Conservation (phyloP, 2,113 vertebrate genomes). For the Phyllostomus hastatus region DNA sequence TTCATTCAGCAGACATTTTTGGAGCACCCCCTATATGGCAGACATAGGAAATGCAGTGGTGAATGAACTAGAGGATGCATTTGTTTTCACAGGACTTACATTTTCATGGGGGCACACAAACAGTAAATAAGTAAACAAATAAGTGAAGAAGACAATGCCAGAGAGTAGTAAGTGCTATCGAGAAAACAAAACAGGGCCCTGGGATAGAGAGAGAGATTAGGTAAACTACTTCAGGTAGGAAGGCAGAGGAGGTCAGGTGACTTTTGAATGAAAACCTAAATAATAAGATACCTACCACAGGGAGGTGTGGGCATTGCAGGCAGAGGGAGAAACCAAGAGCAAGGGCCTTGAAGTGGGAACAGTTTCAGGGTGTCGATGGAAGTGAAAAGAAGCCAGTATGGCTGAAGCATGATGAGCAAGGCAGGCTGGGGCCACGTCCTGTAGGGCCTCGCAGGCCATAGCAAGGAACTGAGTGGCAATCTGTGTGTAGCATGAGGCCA, state of each 20-base stretch:
- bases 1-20: neutral
- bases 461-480: neutral
- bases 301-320: neutral
- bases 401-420: neutral
- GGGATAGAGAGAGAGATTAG: neutral
- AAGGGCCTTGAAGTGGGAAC: neutral
- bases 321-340: neutral
- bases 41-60: neutral
- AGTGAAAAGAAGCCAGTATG: neutral
- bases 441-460: neutral
- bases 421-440: neutral
- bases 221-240: neutral
- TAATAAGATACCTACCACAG: neutral
- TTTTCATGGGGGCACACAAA: neutral
- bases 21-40: neutral
- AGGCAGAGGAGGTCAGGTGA: neutral
- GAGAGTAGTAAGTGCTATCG: neutral
- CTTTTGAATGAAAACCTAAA: neutral
- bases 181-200: neutral
- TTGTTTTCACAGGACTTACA: conserved; percentile 5
- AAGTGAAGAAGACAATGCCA: neutral
- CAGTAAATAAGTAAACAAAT: neutral
- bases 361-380: neutral
- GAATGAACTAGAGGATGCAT: neutral
- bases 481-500: neutral